Conservation (phyloP, 1,140 invertebrate species). For the Drosophila orosa region DNA sequence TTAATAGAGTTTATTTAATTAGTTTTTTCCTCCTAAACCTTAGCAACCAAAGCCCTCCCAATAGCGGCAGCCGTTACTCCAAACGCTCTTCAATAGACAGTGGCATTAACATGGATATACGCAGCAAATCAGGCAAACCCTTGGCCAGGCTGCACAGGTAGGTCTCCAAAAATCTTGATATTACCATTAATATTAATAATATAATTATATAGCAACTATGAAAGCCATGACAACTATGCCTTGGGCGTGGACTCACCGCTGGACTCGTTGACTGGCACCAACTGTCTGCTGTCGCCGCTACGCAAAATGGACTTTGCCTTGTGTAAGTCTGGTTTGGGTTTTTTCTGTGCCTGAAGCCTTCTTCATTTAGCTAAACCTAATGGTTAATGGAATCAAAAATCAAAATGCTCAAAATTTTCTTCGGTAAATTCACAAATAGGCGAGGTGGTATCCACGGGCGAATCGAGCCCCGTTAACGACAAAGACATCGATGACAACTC, state of each 20-base stretch:
- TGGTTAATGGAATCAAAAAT: constrained; percentile 17
- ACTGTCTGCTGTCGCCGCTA: constrained; percentile 75
- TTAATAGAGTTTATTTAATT: background rate
- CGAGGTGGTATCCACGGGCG: constrained; percentile 88
- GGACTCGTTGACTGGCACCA: constrained; percentile 73
- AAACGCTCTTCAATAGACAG: constrained; percentile 94
- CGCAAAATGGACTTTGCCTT: constrained; percentile 89
- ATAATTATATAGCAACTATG: constrained; percentile 53
- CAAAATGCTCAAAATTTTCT: constrained; percentile 51
- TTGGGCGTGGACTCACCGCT: constrained; percentile 84
- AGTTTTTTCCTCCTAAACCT: background rate
- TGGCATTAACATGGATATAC: constrained; percentile 90
- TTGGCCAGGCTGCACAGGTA: constrained; percentile 86
- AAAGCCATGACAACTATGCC: constrained; percentile 70
- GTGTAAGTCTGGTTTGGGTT: constrained; percentile 87
- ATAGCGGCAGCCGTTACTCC: constrained; percentile 85
- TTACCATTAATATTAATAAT: background rate
- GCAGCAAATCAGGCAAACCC: constrained; percentile 72
- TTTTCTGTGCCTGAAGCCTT: background rate
- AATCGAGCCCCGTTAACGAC: constrained; percentile 89
- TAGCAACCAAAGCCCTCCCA: constrained; percentile 83
- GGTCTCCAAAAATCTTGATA: background rate
- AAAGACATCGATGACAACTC: constrained; percentile 86
- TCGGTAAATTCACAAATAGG: constrained; percentile 84
- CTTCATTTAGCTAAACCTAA: constrained; percentile 5